phyloP scores from a whole-genome alignment of 2,797 vertebrate species.

The Chelonia mydas region DNA sequence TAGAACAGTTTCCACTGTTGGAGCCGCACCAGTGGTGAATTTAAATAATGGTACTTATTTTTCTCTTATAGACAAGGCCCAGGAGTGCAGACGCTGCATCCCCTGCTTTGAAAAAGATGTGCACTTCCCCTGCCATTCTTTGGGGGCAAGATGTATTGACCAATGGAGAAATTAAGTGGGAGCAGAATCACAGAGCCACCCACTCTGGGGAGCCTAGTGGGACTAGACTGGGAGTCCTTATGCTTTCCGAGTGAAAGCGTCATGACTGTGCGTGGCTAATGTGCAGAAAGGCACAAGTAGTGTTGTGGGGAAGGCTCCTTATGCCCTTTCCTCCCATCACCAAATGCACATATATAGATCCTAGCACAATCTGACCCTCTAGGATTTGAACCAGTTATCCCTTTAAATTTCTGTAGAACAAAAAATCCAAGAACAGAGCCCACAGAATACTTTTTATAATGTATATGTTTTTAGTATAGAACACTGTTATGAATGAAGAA shows the following conservation, averaged over 20 bases:
- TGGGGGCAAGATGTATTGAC: not conserved
- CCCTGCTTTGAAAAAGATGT: not conserved
- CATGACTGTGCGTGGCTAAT: not conserved
- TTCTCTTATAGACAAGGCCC: not conserved
- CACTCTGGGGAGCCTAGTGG: not conserved
- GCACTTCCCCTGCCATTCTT: not conserved
- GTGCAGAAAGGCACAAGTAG: not conserved
- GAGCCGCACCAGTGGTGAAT: not conserved
- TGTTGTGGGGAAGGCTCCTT: not conserved
- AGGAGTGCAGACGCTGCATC: not conserved
- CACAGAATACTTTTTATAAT: not conserved
- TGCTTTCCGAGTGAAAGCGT: not conserved
- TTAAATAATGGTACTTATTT: not conserved
- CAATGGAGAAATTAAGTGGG: not conserved
- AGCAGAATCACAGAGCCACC: not conserved
- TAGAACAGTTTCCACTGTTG: not conserved
- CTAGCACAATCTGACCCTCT: not conserved
- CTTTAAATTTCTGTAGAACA: not conserved
- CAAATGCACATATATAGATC: accelerated
- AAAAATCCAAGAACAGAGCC: not conserved
- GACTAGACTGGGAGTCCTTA: not conserved
- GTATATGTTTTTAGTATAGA: not conserved
- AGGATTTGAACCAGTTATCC: not conserved
- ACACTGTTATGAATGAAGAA: not conserved
- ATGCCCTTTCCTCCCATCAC: not conserved